phyloP scores from a whole-genome alignment of 64 coral and sea anemone genomes.

The Dendrophyllia cribrosa region DNA sequence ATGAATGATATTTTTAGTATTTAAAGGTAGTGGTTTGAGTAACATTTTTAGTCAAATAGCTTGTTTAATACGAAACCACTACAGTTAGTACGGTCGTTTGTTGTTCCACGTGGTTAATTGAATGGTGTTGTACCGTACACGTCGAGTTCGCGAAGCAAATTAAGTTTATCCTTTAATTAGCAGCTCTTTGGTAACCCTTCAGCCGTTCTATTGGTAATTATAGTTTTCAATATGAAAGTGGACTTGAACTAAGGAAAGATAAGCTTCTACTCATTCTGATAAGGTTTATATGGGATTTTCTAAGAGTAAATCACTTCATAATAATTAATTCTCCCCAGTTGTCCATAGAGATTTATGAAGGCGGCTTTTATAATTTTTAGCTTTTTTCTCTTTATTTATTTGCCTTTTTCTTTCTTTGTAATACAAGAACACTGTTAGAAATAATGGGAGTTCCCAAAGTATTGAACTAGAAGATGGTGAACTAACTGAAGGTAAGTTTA shows the following conservation, averaged over 20 bases:
- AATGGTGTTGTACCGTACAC: not conserved
- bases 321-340: too few relatives aligned
- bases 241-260: not conserved
- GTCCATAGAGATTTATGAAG: too few relatives aligned
- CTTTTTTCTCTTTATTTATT: not conserved
- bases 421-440: not conserved
- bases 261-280: not conserved
- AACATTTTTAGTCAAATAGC: not conserved
- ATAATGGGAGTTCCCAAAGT: not conserved
- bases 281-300: too few relatives aligned
- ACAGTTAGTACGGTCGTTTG: not conserved
- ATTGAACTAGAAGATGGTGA: slow-evolving; percentile 23
- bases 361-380: not conserved
- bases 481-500: not conserved
- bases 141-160: too few relatives aligned
- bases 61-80: not conserved
- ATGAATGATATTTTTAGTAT: not conserved
- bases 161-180: too few relatives aligned
- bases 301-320: too few relatives aligned
- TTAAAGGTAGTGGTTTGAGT: too few relatives aligned
- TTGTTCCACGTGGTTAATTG: not conserved
- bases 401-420: not conserved
- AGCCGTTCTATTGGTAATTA: not conserved
- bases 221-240: not conserved
- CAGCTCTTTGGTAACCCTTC: too few relatives aligned